Base-by-base conservation (phyloP, 2,797 vertebrate genomes). In the Clarias fuscus region DNA sequence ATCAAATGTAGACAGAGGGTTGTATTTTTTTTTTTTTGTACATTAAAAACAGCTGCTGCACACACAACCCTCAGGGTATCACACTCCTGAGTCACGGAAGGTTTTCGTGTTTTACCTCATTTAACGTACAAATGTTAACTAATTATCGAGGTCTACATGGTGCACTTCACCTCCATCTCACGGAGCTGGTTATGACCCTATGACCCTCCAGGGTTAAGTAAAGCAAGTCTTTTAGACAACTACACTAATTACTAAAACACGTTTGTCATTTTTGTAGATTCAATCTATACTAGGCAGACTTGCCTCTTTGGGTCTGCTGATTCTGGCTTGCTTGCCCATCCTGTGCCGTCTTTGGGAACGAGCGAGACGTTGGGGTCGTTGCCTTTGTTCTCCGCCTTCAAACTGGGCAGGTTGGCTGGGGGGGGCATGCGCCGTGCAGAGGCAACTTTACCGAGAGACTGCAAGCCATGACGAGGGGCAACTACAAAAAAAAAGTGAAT, bases 301-400 rank as follows among this genome's bases (percentile, higher is more conserved):
- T 88, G 96, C 97, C 97, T 97, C 97, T 98, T 98, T 97, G 96
- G 97, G 96, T 98, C 97, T 93, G 96, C 95, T 96, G 93, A 95
- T 92, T 98, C 97, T 97, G 96, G 97, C 95, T 98, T 97, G 97
- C 97, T 99, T 96, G 97, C 98, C 98, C 98, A 99, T 98, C 98
- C 98, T 97, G 97, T 97, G 94, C 97, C 98, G 98, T 99, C 98
- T 96, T 97, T 97, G 92, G 98, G 98, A 94, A 98, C 96, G 93
- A 99, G 95, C 90, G 97, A 96, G 95, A 99, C 97, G 95, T 98
- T 98, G 93, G 98, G 98, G 94, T 99, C 97, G 96, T 98, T 98
- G 94, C 97, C 98, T 97, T 98, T 98, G 95, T 98, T 98, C 95
- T 98, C 98, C 53, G 98, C 98, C 97, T 99, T 99, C 95, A 99